phyloP scores from a whole-genome alignment of 2,888 invertebrate species.

The Napeogenes inachia region DNA sequence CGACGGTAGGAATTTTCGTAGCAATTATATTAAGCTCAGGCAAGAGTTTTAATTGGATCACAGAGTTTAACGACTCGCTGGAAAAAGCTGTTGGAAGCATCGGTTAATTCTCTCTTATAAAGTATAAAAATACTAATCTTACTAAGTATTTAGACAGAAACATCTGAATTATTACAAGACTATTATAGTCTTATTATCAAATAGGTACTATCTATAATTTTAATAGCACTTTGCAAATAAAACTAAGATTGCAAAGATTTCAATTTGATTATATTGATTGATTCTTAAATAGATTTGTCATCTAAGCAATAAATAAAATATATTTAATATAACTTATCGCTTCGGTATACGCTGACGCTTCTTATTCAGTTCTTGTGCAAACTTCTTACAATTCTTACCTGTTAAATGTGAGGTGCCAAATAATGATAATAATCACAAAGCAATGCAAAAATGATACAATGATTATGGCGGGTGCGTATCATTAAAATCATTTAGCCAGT shows the following conservation, averaged over 20 bases:
- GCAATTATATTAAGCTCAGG: conserved; percentile 73
- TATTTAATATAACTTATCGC: no score
- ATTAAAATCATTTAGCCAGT: conserved; percentile 43
- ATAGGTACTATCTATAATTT: no score
- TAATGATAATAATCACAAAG: conserved; percentile 24
- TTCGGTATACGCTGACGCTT: no score
- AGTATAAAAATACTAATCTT: conserved; percentile 9
- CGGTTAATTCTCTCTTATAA: conserved; percentile 44
- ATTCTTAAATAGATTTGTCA: no score
- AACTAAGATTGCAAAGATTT: no score
- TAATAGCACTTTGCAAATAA: no score
- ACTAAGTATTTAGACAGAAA: conserved; percentile 24
- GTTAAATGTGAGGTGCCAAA: conserved; percentile 19
- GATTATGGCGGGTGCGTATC: conserved; percentile 37
- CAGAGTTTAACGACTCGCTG: conserved; percentile 60
- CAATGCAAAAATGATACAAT: conserved; percentile 39
- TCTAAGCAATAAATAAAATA: no score
- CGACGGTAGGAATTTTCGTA: conserved; percentile 69
- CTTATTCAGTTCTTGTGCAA: no score
- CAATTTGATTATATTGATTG: no score
- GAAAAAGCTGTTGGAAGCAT: conserved; percentile 53
- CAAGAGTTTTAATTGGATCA: conserved; percentile 72
- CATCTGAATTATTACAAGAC: conserved; percentile 3
- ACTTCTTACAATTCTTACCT: not conserved
- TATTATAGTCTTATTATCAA: not conserved